Evolutionary conservation across 2,888 invertebrate species (phyloP).

Genomic region (Hirudinaria manillensis): DNA sequence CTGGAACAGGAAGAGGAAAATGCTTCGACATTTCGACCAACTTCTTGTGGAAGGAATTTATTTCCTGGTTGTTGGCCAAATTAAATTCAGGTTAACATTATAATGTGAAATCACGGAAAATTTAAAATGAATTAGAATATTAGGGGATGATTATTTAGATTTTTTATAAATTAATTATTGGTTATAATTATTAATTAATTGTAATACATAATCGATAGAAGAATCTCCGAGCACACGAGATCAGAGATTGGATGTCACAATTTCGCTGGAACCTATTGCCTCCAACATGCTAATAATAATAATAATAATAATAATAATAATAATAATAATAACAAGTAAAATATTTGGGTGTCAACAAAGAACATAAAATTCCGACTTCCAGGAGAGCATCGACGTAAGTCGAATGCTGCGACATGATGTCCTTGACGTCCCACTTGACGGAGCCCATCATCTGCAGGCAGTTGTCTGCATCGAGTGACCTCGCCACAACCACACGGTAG

Average conservation of each 20-base stretch:
- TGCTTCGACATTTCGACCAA: slow-evolving; percentile 13
- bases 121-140: no score
- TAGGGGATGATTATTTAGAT: no score
- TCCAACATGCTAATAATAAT: not conserved
- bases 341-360: not conserved
- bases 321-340: slow-evolving; percentile 17
- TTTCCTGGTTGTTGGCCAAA: slow-evolving; percentile 9
- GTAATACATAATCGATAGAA: no score
- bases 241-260: no score
- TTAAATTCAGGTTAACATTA: not conserved
- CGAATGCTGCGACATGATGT: slow-evolving; percentile 88
- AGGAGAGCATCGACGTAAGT: slow-evolving; percentile 63
- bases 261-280: no score
- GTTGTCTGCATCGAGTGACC: slow-evolving; percentile 70
- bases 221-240: no score
- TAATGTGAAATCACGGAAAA: not conserved
- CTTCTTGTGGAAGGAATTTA: not conserved
- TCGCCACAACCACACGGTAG: slow-evolving; percentile 77
- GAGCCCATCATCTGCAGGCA: slow-evolving; percentile 74
- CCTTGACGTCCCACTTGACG: slow-evolving; percentile 77
- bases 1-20: slow-evolving; percentile 21
- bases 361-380: slow-evolving; percentile 43
- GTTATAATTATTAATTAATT: no score
- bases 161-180: not conserved
- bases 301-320: not conserved